Base-by-base conservation (phyloP, 2,888 invertebrate genomes). In the Mimumesa dahlbomi region DNA sequence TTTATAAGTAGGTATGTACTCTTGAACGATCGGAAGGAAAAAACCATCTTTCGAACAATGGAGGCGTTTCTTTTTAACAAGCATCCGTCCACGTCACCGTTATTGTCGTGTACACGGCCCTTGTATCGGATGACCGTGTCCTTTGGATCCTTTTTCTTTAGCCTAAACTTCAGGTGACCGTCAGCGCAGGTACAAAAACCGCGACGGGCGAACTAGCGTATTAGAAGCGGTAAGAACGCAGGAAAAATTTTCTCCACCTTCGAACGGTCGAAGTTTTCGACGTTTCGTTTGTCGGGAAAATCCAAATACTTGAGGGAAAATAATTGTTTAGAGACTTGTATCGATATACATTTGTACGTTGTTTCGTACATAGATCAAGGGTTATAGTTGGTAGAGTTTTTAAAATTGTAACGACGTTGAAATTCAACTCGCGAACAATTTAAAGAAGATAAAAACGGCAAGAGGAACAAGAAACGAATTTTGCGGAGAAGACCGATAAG, bases 401-500 rank as follows among this genome's bases (percentile, higher is more conserved):
- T 1, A 29, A 29, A 29, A 29, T 29, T 29, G 9, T 9, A 9
- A 29, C 1, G 29, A 25, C 7, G 7, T 25, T 25, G 4, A 25
- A 25, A 34, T 34, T 9, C 34, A n/a, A 7, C 11, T n/a, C 9
- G 34, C 1, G 21, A 31, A 13, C 4, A 21, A 31, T 22, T 0
- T n/a, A 14, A 1, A n/a, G 50, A n/a, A 1, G 19, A 7, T 3
- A 19, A n/a, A n/a, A 7, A n/a, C 9, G 34, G 9, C 34, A 22
- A 7, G 16, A 7, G 58, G 48, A 11, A 43, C 46, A 31, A 65
- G 64, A 40, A 75, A 78, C 70, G 67, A 75, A 68, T 69, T 69
- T 75, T 70, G 56, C 66, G 62, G 54, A 61, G 68, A 72, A 76
- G 72, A 67, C 71, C 77, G 69, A 79, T 79, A 79, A 79, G 74